phyloP scores from a whole-genome alignment of 2,113 vertebrate genomes.

The Carollia perspicillata region DNA sequence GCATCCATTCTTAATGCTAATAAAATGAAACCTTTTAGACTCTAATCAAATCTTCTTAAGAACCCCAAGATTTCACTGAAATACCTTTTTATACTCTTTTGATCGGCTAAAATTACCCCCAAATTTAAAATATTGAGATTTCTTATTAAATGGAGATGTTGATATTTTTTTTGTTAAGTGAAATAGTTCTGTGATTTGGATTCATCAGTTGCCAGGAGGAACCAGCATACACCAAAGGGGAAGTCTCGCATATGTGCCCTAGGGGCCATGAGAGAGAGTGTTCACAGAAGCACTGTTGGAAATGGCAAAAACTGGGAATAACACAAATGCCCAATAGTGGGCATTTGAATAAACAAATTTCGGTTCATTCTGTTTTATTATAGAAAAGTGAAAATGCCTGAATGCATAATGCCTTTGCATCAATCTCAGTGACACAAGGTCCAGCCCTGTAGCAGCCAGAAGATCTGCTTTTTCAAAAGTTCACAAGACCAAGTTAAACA shows the following conservation, averaged over 20 bases:
- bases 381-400: neutral
- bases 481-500: neutral
- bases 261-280: neutral
- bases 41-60: neutral
- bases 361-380: neutral
- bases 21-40: neutral
- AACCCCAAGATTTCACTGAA: neutral
- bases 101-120: neutral
- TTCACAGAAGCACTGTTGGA: neutral
- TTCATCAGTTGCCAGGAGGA: neutral
- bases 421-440: neutral
- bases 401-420: neutral
- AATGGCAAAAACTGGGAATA: neutral
- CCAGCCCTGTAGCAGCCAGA: neutral
- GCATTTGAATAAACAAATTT: neutral
- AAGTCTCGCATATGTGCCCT: neutral
- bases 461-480: neutral
- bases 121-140: neutral
- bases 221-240: too few relatives aligned
- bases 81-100: neutral
- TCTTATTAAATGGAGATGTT: neutral
- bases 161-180: neutral
- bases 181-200: neutral
- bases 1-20: neutral
- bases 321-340: neutral